These are phyloP conservation scores for Thecophora atra DNA, from an alignment of 2,888 invertebrate species.

Conservation along the genomic window DNA sequence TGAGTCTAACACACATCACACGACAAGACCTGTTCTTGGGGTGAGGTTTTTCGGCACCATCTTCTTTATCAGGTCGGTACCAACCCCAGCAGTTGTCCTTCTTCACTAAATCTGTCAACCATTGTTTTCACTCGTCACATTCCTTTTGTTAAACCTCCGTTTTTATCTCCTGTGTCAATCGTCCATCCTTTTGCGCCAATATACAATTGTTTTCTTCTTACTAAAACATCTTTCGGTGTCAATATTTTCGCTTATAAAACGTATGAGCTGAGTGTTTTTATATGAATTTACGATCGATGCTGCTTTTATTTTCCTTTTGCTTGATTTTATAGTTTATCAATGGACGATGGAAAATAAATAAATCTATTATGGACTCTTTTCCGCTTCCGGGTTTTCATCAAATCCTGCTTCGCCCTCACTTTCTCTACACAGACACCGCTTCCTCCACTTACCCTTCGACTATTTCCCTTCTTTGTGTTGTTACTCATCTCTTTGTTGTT, in stretches of 20 bases:
- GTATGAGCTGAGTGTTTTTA: conserved; percentile 19
- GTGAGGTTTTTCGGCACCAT: too few relatives aligned
- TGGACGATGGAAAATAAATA: conserved; percentile 31
- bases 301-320: conserved; percentile 17
- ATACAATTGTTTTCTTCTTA: background rate
- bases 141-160: background rate
- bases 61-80: too few relatives aligned
- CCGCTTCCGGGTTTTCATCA: conserved; percentile 13
- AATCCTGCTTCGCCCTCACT: background rate
- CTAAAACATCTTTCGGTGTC: conserved; percentile 10
- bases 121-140: conserved; percentile 48
- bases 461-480: conserved; percentile 1
- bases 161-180: background rate
- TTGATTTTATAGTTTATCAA: conserved; percentile 36
- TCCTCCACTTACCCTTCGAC: background rate
- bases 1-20: too few relatives aligned
- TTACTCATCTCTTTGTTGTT: background rate
- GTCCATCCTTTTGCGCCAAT: conserved; percentile 14
- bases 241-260: conserved; percentile 23
- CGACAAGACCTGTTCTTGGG: too few relatives aligned
- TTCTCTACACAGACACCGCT: background rate
- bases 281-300: background rate
- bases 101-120: conserved; percentile 33
- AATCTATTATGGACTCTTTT: conserved; percentile 21
- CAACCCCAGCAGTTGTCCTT: too few relatives aligned